Evolutionary conservation across 2,797 vertebrate genomes (phyloP).

Genomic region (Pempheris klunzingeri): DNA sequence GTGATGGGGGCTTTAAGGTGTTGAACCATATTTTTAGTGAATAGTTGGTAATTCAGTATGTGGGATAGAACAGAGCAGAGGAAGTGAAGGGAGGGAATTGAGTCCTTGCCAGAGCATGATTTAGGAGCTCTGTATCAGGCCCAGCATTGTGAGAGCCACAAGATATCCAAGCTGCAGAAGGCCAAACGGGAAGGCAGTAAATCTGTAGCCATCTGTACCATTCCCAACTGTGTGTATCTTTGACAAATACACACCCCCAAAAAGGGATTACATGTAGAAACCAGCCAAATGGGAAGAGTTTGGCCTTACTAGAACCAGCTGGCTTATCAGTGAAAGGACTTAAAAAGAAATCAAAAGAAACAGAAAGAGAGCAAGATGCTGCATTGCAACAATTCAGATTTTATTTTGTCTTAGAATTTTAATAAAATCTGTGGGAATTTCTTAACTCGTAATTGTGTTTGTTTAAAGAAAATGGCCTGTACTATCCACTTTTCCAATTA

Average conservation of each 20-base stretch:
- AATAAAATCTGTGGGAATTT: constrained; percentile 10
- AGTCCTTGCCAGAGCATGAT: constrained; percentile 80
- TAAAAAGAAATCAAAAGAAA: constrained; percentile 76
- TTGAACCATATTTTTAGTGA: constrained; percentile 72
- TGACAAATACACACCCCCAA: constrained; percentile 79
- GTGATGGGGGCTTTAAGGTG: constrained; percentile 55
- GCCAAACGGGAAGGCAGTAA: constrained; percentile 82
- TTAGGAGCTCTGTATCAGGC: constrained; percentile 82
- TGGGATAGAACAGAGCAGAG: constrained; percentile 60
- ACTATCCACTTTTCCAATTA: not conserved
- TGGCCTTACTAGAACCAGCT: constrained; percentile 81
- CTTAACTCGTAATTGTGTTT: constrained; percentile 1
- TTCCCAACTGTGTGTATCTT: constrained; percentile 83
- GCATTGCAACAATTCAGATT: constrained; percentile 59
- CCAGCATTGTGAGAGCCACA: constrained; percentile 77
- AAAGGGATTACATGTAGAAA: constrained; percentile 79
- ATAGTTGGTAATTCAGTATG: constrained; percentile 63
- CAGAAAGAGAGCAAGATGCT: constrained; percentile 65
- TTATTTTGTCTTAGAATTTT: constrained; percentile 34
- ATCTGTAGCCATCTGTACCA: constrained; percentile 85
- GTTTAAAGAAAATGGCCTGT: constrained; percentile 8
- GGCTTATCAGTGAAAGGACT: constrained; percentile 76
- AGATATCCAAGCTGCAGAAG: constrained; percentile 78
- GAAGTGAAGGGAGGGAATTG: constrained; percentile 58
- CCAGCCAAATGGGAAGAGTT: constrained; percentile 80